Evolutionary conservation across 2,888 invertebrate genomes (phyloP).

Genomic region (Lithosia quadra): DNA sequence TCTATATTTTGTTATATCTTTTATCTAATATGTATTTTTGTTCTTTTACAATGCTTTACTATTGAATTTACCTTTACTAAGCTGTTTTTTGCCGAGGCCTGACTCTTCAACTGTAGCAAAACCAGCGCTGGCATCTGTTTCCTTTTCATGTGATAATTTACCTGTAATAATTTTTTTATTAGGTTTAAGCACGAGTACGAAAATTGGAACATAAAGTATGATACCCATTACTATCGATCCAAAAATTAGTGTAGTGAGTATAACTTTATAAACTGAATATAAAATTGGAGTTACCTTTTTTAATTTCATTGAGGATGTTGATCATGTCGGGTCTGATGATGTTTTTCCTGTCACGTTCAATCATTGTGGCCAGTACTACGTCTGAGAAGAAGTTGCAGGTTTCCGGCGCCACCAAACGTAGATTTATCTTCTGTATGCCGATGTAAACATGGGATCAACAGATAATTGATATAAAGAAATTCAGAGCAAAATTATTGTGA

Average conservation of each 20-base stretch:
- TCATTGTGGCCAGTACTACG: constrained; percentile 72
- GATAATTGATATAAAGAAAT: neutral
- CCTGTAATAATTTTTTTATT: constrained; percentile 28
- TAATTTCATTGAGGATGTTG: constrained; percentile 84
- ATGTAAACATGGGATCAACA: neutral
- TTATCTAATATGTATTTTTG: neutral
- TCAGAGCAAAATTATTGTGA: neutral
- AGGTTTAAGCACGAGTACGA: no score
- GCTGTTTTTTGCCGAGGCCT: constrained; percentile 60
- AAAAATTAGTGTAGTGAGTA: neutral
- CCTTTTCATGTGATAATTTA: constrained; percentile 59
- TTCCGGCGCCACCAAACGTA: constrained; percentile 33
- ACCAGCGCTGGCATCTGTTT: constrained; percentile 59
- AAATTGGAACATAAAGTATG: no score
- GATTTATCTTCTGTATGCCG: neutral
- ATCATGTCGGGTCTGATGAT: constrained; percentile 84
- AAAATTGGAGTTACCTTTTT: constrained; percentile 67
- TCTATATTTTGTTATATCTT: no score
- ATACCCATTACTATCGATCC: neutral
- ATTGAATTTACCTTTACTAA: constrained; percentile 57
- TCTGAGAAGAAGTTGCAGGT: constrained; percentile 64
- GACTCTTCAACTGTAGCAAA: constrained; percentile 80
- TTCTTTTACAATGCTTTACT: neutral
- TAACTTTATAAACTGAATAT: neutral
- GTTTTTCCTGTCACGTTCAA: constrained; percentile 65